phyloP scores from a whole-genome alignment of 1,140 invertebrate genomes.

The Aphaenogaster ashmeadi region DNA sequence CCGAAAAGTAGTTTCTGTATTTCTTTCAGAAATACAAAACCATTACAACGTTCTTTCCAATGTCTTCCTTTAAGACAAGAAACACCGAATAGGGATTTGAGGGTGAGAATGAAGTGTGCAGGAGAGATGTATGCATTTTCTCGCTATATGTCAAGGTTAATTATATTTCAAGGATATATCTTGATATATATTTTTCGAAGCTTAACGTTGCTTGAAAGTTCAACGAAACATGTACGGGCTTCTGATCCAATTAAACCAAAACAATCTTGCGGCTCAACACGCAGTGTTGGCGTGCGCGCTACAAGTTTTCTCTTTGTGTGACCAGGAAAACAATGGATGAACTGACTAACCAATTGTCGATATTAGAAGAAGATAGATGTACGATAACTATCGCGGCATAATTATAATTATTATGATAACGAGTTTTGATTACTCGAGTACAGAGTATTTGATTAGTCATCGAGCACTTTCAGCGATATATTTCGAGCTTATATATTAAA shows the following conservation, averaged over 20 bases:
- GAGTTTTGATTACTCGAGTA: neutral
- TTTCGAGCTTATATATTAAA: neutral
- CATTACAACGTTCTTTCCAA: neutral
- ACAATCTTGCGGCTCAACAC: slow-evolving; percentile 45
- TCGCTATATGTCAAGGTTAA: slow-evolving; percentile 38
- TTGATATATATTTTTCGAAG: slow-evolving; percentile 42
- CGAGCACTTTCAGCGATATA: neutral
- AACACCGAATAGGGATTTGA: neutral
- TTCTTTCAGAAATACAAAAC: neutral
- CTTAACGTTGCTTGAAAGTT: slow-evolving; percentile 53
- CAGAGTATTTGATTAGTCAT: too few relatives aligned
- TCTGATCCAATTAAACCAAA: slow-evolving; percentile 79
- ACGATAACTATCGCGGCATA: neutral
- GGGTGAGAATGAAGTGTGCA: neutral
- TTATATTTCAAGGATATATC: slow-evolving; percentile 39
- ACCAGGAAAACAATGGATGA: neutral
- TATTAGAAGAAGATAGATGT: slow-evolving; percentile 1
- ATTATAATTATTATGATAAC: neutral
- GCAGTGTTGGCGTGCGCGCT: slow-evolving; percentile 28
- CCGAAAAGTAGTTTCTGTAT: neutral
- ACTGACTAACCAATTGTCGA: neutral
- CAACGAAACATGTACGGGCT: slow-evolving; percentile 69
- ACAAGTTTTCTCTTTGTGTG: slow-evolving; percentile 77
- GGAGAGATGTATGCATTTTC: neutral
- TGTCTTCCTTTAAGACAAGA: neutral